Evolutionary conservation across 2,888 invertebrate species (phyloP).

Genomic region (Dryomyza anilis): DNA sequence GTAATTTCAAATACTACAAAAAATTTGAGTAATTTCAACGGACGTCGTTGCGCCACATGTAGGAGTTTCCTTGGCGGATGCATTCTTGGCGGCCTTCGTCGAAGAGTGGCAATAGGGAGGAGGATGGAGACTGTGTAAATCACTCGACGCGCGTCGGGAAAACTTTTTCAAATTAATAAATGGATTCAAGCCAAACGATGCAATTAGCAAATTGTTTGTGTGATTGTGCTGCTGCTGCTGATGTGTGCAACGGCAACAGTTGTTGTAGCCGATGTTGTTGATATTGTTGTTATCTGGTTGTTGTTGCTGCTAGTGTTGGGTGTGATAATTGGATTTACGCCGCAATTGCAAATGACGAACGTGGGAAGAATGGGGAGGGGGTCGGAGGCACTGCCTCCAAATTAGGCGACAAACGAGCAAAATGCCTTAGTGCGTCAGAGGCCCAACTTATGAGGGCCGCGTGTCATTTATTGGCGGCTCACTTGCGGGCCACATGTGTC

Average conservation of each 20-base stretch:
- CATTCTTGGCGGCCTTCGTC: too few species aligned
- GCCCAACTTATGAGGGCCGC: neutral
- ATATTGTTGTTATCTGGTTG: neutral
- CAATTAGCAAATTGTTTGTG: constrained; percentile 47
- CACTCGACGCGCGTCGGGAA: constrained; percentile 22
- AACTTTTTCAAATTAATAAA: constrained; percentile 37
- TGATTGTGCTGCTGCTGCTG: neutral
- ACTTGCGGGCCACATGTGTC: too few species aligned
- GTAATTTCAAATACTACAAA: too few species aligned
- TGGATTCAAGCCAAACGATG: constrained; percentile 55
- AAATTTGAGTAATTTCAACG: too few species aligned
- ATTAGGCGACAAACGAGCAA: neutral
- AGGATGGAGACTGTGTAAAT: too few species aligned
- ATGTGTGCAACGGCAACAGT: neutral
- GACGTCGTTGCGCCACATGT: too few species aligned
- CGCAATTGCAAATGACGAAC: constrained; percentile 12
- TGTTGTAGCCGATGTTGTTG: neutral
- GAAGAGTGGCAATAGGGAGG: too few species aligned
- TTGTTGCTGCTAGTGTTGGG: neutral
- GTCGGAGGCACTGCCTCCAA: neutral
- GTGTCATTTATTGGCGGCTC: neutral
- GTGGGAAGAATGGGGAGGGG: too few species aligned
- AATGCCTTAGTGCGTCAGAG: neutral
- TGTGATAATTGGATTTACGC: constrained; percentile 23
- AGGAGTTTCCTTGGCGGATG: too few species aligned